Percentiles rank a stretch among this genome's conserved stretches.
Evolutionary conservation across 1,140 invertebrate species (phyloP).

Genomic region (Drosophila leontia): DNA sequence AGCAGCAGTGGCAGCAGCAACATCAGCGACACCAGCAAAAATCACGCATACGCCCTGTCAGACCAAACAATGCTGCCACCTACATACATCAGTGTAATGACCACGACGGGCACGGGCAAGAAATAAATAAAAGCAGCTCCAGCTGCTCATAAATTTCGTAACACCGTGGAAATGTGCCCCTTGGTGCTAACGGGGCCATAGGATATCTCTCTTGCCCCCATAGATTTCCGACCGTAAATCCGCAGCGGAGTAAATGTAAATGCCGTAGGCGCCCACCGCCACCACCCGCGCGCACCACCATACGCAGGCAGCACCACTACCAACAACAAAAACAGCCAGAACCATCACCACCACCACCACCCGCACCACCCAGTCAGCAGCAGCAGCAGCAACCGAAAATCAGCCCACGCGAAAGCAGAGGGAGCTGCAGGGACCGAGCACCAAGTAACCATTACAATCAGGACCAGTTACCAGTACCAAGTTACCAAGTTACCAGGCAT

Average conservation of each 20-base stretch:
- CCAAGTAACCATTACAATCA: constrained; percentile 10
- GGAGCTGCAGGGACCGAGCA: constrained; percentile 4
- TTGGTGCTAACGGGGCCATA: constrained; percentile 50
- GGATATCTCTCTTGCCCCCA: constrained; percentile 29
- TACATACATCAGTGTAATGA: constrained; percentile 63
- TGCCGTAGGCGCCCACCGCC: constrained; percentile 42
- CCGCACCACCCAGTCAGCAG: constrained; percentile 17
- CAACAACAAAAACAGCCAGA: constrained; percentile 1
- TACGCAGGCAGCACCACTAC: constrained; percentile 17
- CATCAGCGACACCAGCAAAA: constrained; percentile 24
- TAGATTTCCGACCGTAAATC: constrained; percentile 41
- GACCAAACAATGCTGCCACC: constrained; percentile 57
- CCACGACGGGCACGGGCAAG: constrained; percentile 59
- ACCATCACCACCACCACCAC: constrained; percentile 9
- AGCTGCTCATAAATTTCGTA: constrained; percentile 64
- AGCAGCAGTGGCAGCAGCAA: constrained; percentile 9
- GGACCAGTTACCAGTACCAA: constrained; percentile 16
- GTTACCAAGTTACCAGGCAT: constrained; percentile 3
- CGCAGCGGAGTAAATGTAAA: constrained; percentile 44
- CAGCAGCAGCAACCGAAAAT: constrained; percentile 11
- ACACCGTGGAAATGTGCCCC: constrained; percentile 55
- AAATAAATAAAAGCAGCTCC: constrained; percentile 76
- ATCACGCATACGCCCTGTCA: constrained; percentile 78
- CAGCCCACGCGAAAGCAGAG: constrained; percentile 18
- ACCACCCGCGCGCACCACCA: constrained; percentile 33